Conservation (phyloP, 2,113 vertebrate genomes). For the Andinoacara biseriatus region DNA sequence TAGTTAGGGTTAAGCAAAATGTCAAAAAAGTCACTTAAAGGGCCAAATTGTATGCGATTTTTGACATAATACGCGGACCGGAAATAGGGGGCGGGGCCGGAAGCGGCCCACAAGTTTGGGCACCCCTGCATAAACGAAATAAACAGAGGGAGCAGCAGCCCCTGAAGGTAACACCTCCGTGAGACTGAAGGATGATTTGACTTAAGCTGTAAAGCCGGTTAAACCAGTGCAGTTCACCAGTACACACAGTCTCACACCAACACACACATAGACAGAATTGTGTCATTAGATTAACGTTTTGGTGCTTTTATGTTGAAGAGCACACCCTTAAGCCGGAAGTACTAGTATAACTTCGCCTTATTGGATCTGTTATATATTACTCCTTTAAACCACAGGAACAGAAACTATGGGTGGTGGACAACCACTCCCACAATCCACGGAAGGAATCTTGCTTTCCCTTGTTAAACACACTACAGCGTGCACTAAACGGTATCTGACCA, state of each 20-base stretch:
- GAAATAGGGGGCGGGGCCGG: no score
- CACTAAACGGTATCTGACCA: neutral
- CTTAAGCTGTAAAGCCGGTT: no score
- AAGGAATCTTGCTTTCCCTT: neutral
- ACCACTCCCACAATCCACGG: conserved; percentile 5
- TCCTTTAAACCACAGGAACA: neutral
- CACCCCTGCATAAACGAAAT: neutral
- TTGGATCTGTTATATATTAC: neutral
- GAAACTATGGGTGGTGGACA: neutral
- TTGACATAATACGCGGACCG: no score
- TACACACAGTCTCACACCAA: neutral
- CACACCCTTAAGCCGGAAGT: neutral
- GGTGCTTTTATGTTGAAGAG: conserved; percentile 37
- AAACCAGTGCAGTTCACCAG: no score
- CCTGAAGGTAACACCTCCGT: conserved; percentile 5
- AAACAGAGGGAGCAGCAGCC: neutral
- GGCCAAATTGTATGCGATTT: no score
- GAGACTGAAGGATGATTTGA: neutral
- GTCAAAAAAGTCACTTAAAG: no score
- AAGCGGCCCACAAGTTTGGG: no score
- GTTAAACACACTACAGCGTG: neutral
- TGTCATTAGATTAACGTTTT: neutral
- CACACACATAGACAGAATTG: neutral
- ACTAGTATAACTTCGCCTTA: neutral
- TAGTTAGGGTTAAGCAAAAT: no score